Percentiles rank a stretch among this genome's conserved stretches.
These are phyloP conservation scores for Acrossocheilus fasciatus DNA, from an alignment of 2,797 vertebrate genomes.

Conservation along the genomic window DNA sequence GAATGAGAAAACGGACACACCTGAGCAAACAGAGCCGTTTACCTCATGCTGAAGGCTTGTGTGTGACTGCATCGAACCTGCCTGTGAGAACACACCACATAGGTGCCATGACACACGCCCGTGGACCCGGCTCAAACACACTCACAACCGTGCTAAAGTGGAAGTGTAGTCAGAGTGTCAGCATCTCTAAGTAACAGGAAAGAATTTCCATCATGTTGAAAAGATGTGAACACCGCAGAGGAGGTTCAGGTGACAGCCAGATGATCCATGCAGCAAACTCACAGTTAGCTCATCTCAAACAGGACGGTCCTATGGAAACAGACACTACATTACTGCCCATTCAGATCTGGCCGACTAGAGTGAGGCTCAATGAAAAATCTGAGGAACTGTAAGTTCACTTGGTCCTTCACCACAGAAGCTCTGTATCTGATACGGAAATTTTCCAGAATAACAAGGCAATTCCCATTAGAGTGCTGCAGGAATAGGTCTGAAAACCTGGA, in stretches of 20 bases:
- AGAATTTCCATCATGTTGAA: constrained; percentile 43
- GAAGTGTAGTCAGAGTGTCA: constrained; percentile 47
- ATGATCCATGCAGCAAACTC: constrained; percentile 37
- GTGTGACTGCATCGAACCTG: constrained; percentile 63
- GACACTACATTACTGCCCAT: constrained; percentile 15
- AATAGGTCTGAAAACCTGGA: neutral
- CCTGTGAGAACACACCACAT: constrained; percentile 71
- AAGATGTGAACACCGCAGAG: constrained; percentile 36
- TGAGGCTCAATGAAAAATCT: neutral
- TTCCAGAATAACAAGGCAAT: neutral
- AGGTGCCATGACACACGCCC: constrained; percentile 63
- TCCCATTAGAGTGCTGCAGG: neutral
- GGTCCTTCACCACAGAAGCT: neutral
- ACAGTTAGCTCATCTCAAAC: constrained; percentile 33
- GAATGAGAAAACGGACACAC: constrained; percentile 57
- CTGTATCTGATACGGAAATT: neutral
- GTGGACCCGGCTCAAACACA: constrained; percentile 32
- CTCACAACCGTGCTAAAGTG: constrained; percentile 53
- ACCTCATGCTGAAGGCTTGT: constrained; percentile 65
- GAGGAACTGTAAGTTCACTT: neutral
- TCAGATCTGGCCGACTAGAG: constrained; percentile 3
- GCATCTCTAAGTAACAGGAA: constrained; percentile 54
- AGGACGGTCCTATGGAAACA: constrained; percentile 33
- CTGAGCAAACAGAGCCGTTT: constrained; percentile 68
- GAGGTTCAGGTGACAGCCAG: constrained; percentile 36